Conservation (phyloP, 2,888 invertebrate genomes). For the Carabus problematicus region DNA sequence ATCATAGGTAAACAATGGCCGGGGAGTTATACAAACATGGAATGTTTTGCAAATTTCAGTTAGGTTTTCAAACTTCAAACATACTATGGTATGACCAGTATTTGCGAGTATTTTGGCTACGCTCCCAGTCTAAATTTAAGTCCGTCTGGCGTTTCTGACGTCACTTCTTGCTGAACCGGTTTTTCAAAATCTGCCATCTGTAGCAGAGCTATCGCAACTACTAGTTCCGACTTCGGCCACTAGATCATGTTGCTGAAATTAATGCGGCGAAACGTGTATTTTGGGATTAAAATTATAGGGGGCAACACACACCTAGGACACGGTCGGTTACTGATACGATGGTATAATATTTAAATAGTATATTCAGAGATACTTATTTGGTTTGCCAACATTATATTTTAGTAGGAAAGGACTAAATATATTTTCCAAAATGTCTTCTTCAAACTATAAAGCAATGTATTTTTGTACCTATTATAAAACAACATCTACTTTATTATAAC, state of each 20-base stretch:
- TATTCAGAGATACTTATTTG: too few relatives aligned
- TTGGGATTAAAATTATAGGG: too few relatives aligned
- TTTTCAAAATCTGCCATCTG: constrained; percentile 11
- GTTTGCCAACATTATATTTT: too few relatives aligned
- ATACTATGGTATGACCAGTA: constrained; percentile 2
- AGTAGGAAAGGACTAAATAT: too few relatives aligned
- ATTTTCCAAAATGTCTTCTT: too few relatives aligned
- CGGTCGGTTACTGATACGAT: too few relatives aligned
- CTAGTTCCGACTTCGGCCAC: constrained; percentile 9
- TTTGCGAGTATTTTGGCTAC: constrained; percentile 23
- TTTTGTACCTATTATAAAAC: too few relatives aligned
- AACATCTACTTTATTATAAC: too few relatives aligned
- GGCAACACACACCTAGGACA: too few relatives aligned
- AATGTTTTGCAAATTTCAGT: constrained; percentile 10
- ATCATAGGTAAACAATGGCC: constrained; percentile 29
- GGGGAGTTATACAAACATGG: constrained; percentile 15
- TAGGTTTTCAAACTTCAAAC: constrained; percentile 6
- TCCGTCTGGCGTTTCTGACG: constrained; percentile 7
- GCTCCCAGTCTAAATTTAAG: constrained; percentile 34
- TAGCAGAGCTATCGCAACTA: not conserved
- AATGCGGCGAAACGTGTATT: too few relatives aligned
- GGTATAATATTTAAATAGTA: too few relatives aligned
- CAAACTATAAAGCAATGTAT: too few relatives aligned
- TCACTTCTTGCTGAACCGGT: not conserved
- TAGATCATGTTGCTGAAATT: not conserved